Percentiles rank a stretch among this genome's conserved stretches.
Evolutionary conservation across 2,888 invertebrate species (phyloP).

Genomic region (Ischnus inquisitorius): DNA sequence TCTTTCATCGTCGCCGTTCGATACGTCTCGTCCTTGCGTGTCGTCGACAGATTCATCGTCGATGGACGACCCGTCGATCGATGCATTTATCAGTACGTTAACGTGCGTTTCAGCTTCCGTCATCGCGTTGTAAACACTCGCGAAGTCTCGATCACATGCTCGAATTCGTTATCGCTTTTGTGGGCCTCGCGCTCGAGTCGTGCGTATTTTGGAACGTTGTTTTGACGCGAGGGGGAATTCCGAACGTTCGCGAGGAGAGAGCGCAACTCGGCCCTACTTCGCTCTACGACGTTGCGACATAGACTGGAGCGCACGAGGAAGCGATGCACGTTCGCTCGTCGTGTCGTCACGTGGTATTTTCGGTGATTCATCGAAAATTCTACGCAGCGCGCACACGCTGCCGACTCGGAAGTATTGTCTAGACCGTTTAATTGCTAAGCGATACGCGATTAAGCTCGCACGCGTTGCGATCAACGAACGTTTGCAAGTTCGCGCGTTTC

Average conservation of each 20-base stretch:
- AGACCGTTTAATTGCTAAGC: neutral
- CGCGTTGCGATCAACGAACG: neutral
- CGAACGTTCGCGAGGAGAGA: neutral
- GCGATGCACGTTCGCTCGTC: neutral
- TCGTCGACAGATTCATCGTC: conserved; percentile 10
- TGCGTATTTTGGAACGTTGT: neutral
- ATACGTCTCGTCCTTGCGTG: neutral
- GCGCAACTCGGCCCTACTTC: neutral
- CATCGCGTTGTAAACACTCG: conserved; percentile 61
- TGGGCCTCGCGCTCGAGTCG: neutral
- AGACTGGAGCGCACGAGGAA: conserved; percentile 48
- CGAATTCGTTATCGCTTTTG: neutral
- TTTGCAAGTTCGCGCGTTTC: neutral
- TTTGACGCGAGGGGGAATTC: neutral
- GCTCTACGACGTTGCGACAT: conserved; percentile 39
- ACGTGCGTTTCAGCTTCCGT: conserved; percentile 68
- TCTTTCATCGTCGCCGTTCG: conserved; percentile 70
- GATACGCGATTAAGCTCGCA: neutral
- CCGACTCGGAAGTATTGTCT: conserved; percentile 3
- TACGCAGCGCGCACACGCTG: neutral
- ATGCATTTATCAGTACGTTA: conserved; percentile 72
- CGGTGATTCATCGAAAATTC: conserved; percentile 50
- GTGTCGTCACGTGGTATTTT: conserved; percentile 35
- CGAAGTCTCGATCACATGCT: conserved; percentile 36
- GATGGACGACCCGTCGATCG: conserved; percentile 54